phyloP scores from a whole-genome alignment of 2,888 invertebrate genomes.

The Mesopsocus fuscifrons region DNA sequence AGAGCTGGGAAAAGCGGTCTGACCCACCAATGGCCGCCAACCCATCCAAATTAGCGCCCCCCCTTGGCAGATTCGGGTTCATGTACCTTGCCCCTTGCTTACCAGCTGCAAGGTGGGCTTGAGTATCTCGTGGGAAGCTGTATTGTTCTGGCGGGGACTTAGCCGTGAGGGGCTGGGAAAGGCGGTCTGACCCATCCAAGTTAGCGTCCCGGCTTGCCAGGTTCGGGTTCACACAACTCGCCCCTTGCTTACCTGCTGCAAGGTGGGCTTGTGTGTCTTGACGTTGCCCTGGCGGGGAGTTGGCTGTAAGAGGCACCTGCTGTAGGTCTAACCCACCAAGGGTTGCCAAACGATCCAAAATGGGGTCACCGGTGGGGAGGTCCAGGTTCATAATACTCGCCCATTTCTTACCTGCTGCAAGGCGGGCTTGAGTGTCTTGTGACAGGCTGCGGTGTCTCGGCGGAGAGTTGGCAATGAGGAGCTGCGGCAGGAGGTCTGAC shows the following conservation, averaged over 20 bases:
- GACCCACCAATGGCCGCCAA: slow-evolving; percentile 30
- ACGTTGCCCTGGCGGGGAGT: slow-evolving; percentile 17
- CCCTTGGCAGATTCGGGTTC: slow-evolving; percentile 91
- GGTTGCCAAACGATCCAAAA: no score
- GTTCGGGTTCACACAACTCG: slow-evolving; percentile 74
- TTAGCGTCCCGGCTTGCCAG: slow-evolving; percentile 82
- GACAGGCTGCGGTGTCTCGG: slow-evolving; percentile 21
- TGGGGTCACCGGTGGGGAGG: no score
- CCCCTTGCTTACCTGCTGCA: slow-evolving; percentile 24
- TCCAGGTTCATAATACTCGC: background rate
- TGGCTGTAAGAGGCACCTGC: slow-evolving; percentile 33
- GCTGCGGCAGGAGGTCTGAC: slow-evolving; percentile 35
- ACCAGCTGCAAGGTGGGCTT: slow-evolving; percentile 32
- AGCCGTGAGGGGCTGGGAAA: slow-evolving; percentile 33
- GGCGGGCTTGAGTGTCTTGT: slow-evolving; percentile 29
- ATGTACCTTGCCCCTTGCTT: slow-evolving; percentile 35
- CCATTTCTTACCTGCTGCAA: slow-evolving; percentile 26
- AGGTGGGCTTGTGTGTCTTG: slow-evolving; percentile 31
- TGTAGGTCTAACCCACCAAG: slow-evolving; percentile 36
- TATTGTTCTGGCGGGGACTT: slow-evolving; percentile 19
- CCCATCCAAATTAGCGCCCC: slow-evolving; percentile 42
- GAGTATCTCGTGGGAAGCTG: slow-evolving; percentile 26
- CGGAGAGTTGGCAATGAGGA: slow-evolving; percentile 29
- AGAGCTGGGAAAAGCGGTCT: slow-evolving; percentile 36
- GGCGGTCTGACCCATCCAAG: slow-evolving; percentile 31